Percentiles rank a stretch among this genome's conserved stretches.
Conservation (phyloP, 2,113 vertebrate species). For the Charina bottae region DNA sequence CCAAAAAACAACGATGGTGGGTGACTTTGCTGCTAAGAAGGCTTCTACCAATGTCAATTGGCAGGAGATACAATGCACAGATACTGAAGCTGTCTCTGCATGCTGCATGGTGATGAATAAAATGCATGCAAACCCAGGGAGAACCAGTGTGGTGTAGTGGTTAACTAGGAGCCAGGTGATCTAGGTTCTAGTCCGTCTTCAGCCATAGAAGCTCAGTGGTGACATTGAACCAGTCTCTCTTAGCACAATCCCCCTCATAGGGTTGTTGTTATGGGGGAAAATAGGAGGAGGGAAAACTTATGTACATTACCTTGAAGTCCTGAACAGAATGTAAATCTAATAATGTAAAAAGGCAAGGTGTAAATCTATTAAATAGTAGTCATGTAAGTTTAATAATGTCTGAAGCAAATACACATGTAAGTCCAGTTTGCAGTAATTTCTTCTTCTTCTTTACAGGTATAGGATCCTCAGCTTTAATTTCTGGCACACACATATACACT, state of each 20-base stretch:
- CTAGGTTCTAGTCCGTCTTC: neutral
- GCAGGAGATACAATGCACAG: neutral
- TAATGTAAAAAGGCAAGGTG: neutral
- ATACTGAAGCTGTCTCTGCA: neutral
- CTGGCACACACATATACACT: neutral
- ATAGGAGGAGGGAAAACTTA: neutral
- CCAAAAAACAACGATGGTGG: neutral
- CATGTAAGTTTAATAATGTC: neutral
- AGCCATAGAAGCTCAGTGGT: neutral
- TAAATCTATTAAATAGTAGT: neutral
- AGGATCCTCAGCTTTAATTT: neutral
- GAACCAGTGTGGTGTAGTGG: neutral
- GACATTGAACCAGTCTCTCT: neutral
- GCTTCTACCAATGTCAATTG: neutral
- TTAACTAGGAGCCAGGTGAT: neutral
- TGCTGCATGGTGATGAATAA: neutral
- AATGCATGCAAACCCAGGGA: neutral
- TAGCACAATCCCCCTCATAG: neutral
- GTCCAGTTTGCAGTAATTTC: too few relatives aligned
- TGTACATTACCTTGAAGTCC: neutral
- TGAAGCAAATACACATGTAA: neutral
- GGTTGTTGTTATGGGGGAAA: neutral
- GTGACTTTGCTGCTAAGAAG: neutral
- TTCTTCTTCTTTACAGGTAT: neutral
- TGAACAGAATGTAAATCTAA: neutral